Evolutionary conservation across 1,140 invertebrate genomes (phyloP), one percentile per base, ranked within the genome.

Genomic region (Drosophila melanica): DNA sequence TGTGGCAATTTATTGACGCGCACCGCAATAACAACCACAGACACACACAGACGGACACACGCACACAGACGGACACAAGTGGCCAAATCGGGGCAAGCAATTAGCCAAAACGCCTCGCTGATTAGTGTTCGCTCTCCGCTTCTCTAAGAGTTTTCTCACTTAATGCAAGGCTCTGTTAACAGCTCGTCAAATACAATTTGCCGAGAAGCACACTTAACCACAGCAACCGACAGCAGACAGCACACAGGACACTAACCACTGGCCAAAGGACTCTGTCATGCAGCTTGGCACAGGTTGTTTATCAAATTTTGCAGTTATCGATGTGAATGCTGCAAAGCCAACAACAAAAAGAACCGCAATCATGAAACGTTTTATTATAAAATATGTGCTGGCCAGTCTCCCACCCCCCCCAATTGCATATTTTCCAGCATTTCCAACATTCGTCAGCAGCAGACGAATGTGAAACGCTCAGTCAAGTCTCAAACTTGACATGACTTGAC

Each of bases 301-400:
- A 84, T 76, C 80, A 76, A 75, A 82, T 77, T 58, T 84, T 79
- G 67, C 60, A 68, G 55, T 59, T 35, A 63, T 72, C 48, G 60
- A 81, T 67, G 67, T 58, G 68, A 55, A 62, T 70, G 50, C 63
- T 45, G 53, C 14, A 45, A 69, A 44, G 42, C 51, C 57, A 77
- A 59, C 60, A 81, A 48, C 44, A 42, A 70, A 70, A 65, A 80
- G 47, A 81, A 35, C 82, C 72, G 74, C 73, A 85, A 86, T 86
- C 81, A 86, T 68, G 69, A 75, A 78, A 53, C 78, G 75, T 75
- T 85, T 86, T 86, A 81, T 77, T 74, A 75, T 86, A 81, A 85
- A 76, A 81, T 77, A 70, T 75, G 71, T 74, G 74, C 35, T 42
- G 55, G 42, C 27, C 39, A 50, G 8, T 23, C 41, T 35, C 35